Evolutionary conservation across 2,888 invertebrate species (phyloP), one percentile per base, ranked within the genome.

Genomic region (Megalurothrips usitatus): DNA sequence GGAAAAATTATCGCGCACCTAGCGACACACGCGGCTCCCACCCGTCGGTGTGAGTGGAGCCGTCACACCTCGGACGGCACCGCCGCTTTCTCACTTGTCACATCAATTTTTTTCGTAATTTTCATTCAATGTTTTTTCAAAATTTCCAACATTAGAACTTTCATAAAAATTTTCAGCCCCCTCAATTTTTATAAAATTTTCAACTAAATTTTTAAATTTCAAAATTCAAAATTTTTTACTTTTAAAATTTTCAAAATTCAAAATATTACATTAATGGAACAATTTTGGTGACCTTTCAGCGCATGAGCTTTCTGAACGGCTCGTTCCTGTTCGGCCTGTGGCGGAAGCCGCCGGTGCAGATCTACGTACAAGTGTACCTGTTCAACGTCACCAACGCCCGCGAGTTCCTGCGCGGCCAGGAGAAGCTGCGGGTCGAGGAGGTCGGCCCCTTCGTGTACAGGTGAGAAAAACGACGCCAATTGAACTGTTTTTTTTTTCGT

Each of bases 361-460:
- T 94, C 0, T 90, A 89, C 83, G 86, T 94, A 9, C 91, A 91
- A 58, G 89, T 92, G 0, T 94, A 91, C 85, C 88, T 94, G 82
- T 96, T 94, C 86, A 95, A 95, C 85, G 90, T 95, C 80, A 95
- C 94, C 17, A 96, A 96, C 86, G 87, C 90, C 0, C 90, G 91
- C 8, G 89, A 89, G 79, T 95, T 94, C 87, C 86, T 92, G 49
- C 87, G 87, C 0, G 93, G 93, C 0, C 86, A 88, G 79, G 92
- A 91, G 82, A 86, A 88, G 81, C 86, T 96, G 75, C 91, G 90
- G 83, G 84, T 96, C 1, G 85, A 91, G 79, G 92, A 96, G 88
- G 86, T 94, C 43, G 96, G 96, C 0, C 96, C 96, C 0, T 96
- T 94, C 85, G 92, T 93, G 26, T 97, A 95, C 87, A 92, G 92